Evolutionary conservation across 1,140 invertebrate species (phyloP).

Genomic region (Pinna nobilis): DNA sequence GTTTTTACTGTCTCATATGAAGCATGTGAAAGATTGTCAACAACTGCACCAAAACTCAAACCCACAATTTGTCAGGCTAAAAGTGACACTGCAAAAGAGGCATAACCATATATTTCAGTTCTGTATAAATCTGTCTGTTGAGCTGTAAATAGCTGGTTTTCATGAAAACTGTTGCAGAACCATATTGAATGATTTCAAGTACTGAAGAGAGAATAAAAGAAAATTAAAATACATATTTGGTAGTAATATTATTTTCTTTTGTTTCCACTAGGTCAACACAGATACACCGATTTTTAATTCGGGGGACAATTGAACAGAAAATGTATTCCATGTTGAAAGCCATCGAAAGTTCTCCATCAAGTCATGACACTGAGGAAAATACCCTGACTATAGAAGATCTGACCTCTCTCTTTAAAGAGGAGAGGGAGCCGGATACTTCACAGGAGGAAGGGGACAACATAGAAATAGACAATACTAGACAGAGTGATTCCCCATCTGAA

Average conservation of each 20-base stretch:
- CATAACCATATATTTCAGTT: not conserved
- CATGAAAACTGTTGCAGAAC: not conserved
- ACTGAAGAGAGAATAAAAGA: not conserved
- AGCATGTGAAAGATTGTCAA: too few species aligned
- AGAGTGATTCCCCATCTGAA: too few species aligned
- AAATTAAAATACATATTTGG: not conserved
- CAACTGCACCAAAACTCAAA: too few species aligned
- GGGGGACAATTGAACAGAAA: slow-evolving; percentile 83
- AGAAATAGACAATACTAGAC: too few species aligned
- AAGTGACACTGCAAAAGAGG: not conserved
- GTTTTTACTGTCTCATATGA: too few species aligned
- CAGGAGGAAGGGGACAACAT: too few species aligned
- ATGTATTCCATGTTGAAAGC: slow-evolving; percentile 76
- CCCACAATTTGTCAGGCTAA: too few species aligned
- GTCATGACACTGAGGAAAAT: slow-evolving; percentile 56
- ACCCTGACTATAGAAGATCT: slow-evolving; percentile 67
- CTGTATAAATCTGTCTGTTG: too few species aligned
- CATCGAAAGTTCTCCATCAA: slow-evolving; percentile 45
- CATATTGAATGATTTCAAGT: not conserved
- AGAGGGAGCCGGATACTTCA: slow-evolving; percentile 25
- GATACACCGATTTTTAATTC: slow-evolving; percentile 83
- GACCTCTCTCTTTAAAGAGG: slow-evolving; percentile 61
- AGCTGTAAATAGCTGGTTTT: not conserved
- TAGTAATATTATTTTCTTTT: not conserved
- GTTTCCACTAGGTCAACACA: slow-evolving; percentile 76